Conservation (phyloP, 2,888 invertebrate species). For the Linyphia triangularis region DNA sequence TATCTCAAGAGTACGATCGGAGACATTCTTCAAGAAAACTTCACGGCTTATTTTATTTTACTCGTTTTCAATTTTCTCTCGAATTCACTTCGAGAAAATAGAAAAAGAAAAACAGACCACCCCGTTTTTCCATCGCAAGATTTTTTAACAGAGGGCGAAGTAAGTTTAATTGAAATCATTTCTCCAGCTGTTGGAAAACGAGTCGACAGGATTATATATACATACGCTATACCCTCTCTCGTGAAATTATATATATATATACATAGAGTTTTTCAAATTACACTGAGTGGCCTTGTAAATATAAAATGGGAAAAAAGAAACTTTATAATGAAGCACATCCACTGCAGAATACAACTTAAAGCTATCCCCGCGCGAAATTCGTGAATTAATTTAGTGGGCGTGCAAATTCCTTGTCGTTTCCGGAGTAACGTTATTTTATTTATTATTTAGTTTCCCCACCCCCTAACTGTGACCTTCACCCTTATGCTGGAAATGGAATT, state of each 20-base stretch:
- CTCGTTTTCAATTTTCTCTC: slow-evolving; percentile 35
- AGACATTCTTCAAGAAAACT: slow-evolving; percentile 25
- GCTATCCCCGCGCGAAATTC: slow-evolving; percentile 6
- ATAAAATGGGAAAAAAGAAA: slow-evolving; percentile 39
- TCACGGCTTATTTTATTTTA: slow-evolving; percentile 50
- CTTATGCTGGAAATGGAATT: not conserved
- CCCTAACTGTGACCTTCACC: slow-evolving; percentile 31
- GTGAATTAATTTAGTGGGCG: slow-evolving; percentile 50
- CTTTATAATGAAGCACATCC: slow-evolving; percentile 46
- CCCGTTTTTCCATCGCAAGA: slow-evolving; percentile 6
- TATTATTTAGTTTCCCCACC: slow-evolving; percentile 24
- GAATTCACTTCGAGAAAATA: no score
- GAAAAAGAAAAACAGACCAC: slow-evolving; percentile 7
- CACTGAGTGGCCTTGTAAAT: slow-evolving; percentile 47
- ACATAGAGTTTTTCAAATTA: slow-evolving; percentile 39
- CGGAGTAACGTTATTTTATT: slow-evolving; percentile 36
- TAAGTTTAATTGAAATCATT: slow-evolving; percentile 68
- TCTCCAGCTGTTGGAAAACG: slow-evolving; percentile 43
- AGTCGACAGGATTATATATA: not conserved
- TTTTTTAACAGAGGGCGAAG: slow-evolving; percentile 5
- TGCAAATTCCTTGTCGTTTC: slow-evolving; percentile 51
- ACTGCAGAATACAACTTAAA: slow-evolving; percentile 2
- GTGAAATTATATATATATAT: slow-evolving; percentile 40
- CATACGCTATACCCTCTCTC: not conserved
- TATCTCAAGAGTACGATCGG: not conserved